Evolutionary conservation across 23 tunicate species (phyloP), one percentile per base, ranked within the genome.

Genomic region (Aplidium turbinatum): DNA sequence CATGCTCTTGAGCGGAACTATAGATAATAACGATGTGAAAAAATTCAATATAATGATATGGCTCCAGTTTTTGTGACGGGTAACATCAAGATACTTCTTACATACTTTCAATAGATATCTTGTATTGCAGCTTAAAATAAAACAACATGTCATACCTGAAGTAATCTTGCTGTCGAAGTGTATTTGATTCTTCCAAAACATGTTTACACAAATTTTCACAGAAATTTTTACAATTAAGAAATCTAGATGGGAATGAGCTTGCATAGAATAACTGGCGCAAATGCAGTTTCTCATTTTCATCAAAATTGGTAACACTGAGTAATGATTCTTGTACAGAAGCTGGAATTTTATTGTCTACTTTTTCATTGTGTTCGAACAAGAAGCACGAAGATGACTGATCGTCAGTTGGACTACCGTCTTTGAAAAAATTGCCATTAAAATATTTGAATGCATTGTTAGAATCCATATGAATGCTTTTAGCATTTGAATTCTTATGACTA

Each of bases 171-270:
- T 73, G 72, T 48, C 29, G 46, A 1, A 24, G 21, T 0, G 28
- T 3, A 31, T 86, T 68, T 18, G 29, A 2, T 57, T 80, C 79
- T 9, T 70, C 72, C 35, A 76, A 48, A 25, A 62, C 78, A 35
- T 31, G 31, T 0, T 83, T 66, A 42, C 83, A 78, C 9, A 86
- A 62, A 33, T 33, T 63, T 0, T 35, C 25, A 50, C 79, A 86
- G 78, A 86, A 86, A 23, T 11, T 64, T 1, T 78, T 33, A 0
- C 21, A 24, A 35, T 51, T 86, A 4, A 86, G 38, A 62, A 75
- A 73, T 36, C 84, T 56, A 11, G 93, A 86, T 7, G 93, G 93
- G 36, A 69, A 86, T 3, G 77, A 62, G 36, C 26, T 25, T n/a
- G 76, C 66, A 69, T 58, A 86, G 72, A 86, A 86, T 7, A 58